Evolutionary conservation across 1,140 invertebrate species (phyloP).

Genomic region (Atta texana): DNA sequence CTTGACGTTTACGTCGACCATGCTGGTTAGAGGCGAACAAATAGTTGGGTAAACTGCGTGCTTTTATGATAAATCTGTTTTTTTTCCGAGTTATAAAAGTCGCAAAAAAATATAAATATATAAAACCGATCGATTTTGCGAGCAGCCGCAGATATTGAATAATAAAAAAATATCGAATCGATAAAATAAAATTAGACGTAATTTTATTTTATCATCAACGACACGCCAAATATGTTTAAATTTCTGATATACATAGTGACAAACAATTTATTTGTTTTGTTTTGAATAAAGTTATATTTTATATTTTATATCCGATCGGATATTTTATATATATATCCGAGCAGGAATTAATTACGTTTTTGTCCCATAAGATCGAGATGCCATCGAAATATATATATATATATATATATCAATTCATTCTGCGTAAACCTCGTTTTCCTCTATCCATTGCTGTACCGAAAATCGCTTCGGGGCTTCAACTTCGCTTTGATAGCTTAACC

Average conservation of each 20-base stretch:
- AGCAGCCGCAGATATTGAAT: background rate
- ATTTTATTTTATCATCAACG: conserved; percentile 33
- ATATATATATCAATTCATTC: conserved; percentile 38
- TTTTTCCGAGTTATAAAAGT: conserved; percentile 43
- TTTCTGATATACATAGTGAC: background rate
- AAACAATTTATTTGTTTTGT: background rate
- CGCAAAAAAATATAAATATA: background rate
- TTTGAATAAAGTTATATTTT: background rate
- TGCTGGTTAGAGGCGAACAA: conserved; percentile 49
- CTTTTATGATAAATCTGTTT: conserved; percentile 53
- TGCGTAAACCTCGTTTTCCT: conserved; percentile 40
- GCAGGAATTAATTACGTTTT: conserved; percentile 31
- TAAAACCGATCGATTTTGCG: conserved; percentile 3
- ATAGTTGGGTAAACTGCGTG: conserved; percentile 43
- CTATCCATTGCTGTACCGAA: conserved; percentile 34
- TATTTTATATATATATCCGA: background rate
- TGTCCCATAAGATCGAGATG: conserved; percentile 40
- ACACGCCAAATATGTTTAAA: background rate
- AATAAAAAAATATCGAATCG: background rate
- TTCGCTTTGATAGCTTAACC: conserved; percentile 57
- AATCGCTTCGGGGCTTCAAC: conserved; percentile 53
- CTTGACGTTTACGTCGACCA: conserved; percentile 50
- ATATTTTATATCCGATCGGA: background rate
- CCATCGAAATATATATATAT: conserved; percentile 47
- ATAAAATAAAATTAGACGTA: conserved; percentile 16